These are phyloP conservation scores for Macrotrachela quadricornifera DNA, from an alignment of 1,140 invertebrate species.

Conservation along the genomic window DNA sequence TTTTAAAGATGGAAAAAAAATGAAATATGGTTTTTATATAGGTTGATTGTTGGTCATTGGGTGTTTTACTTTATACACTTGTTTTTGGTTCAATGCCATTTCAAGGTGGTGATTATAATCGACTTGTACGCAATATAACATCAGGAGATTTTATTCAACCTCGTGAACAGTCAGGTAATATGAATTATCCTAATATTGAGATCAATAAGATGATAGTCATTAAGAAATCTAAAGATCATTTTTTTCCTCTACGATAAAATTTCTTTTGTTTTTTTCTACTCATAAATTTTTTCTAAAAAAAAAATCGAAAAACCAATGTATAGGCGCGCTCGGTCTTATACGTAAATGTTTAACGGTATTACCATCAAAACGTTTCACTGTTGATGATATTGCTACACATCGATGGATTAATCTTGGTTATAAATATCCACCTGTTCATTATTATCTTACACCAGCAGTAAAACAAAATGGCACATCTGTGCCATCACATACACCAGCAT, in stretches of 20 bases:
- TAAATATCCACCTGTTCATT: constrained; percentile 9
- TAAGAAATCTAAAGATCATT: no score
- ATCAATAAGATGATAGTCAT: no score
- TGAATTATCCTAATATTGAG: not conserved
- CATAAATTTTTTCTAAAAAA: not conserved
- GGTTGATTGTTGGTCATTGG: constrained; percentile 74
- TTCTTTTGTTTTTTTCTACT: not conserved
- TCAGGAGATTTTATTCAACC: constrained; percentile 91
- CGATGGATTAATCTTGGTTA: constrained; percentile 74
- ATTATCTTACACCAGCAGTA: not conserved
- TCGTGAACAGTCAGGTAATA: constrained; percentile 65
- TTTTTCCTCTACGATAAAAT: not conserved
- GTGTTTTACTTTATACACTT: constrained; percentile 84
- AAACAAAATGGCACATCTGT: no score
- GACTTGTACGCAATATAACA: constrained; percentile 85
- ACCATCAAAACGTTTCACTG: constrained; percentile 62
- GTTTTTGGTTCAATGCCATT: constrained; percentile 99
- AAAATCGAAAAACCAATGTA: constrained; percentile 15
- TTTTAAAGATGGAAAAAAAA: constrained; percentile 3
- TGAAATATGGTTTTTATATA: constrained; percentile 27
- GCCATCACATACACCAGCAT: no score
- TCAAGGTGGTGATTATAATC: constrained; percentile 90
- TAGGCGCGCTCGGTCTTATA: constrained; percentile 76
- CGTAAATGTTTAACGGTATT: constrained; percentile 76
- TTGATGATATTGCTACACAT: constrained; percentile 76